Evolutionary conservation across 2,113 vertebrate species (phyloP), one percentile per base, ranked within the genome.

Genomic region (Chaetodon trifascialis): DNA sequence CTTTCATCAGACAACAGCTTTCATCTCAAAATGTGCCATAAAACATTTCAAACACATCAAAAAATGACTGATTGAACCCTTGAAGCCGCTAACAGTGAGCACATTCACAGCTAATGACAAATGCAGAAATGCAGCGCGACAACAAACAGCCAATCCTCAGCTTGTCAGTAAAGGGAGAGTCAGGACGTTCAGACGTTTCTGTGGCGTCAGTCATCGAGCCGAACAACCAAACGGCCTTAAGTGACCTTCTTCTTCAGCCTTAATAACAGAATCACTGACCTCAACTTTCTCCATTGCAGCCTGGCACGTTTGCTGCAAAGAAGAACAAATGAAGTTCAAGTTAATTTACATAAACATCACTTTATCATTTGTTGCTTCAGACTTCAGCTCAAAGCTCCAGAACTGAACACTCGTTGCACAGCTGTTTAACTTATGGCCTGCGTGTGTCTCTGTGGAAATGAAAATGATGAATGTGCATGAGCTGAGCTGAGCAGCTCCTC

Each of bases 261-360:
- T n/a, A 12, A 40, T 5, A n/a, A 3, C 0, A 23, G 15, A 17
- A 8, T 40, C 30, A 89, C 89, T 46, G 23, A 93, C 95, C 90
- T 95, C 89, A 2, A 80, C 64, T 73, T 90, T 93, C 40, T 87
- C 83, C 69, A 76, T 1, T 1, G 76, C 73, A 4, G 68, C 64
- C 9, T 79, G 79, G 10, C 80, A 21, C 0, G 67, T 88, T 90
- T 92, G 60, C 95, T 95, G 76, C 11, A 86, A 76, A 40, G 34
- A 51, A 44, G 36, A 12, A 70, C 6, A 0, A 44, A 46, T 3
- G 5, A 30, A 15, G 8, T 9, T 10, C 0, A 15, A 36, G 21
- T 64, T n/a, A 11, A 16, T 52, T 65, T 9, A 40, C 30, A 3
- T 30, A 30, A 30, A 30, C 30, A 30, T 30, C 30, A 30, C 30